Base-by-base conservation (phyloP, 2,113 vertebrate species). In the Xiphophorus couchianus region DNA sequence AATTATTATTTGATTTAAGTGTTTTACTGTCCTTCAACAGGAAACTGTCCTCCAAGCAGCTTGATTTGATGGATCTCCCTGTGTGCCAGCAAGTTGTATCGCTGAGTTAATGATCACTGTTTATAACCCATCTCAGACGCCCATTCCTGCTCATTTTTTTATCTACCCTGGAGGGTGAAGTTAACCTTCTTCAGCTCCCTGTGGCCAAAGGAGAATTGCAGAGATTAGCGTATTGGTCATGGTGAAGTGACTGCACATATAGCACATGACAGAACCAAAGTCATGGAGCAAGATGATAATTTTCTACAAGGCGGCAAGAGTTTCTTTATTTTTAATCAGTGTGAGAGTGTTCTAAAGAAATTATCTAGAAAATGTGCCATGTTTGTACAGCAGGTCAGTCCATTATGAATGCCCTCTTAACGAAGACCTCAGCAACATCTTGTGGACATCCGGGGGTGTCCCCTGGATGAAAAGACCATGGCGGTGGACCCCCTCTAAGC, bases 101-200 rank as follows among this genome's bases (percentile, higher is more conserved):
- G 77, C 80, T 12, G 77, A 89, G 84, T 86, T 90, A 88, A 88
- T 90, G 91, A 86, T 80, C 39, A 68, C 48, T 86, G 86, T 86
- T 88, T 90, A 90, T 83, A 89, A 84, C 85, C 71, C 63, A 63
- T 89, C 78, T 54, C 78, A 77, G 71, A 81, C 76, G 81, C 78
- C 69, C 73, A 89, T 79, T 85, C 69, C 62, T 83, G 83, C 87
- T 90, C 77, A 90, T 91, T 86, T 82, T 37, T 91, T 80, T 88
- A 89, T 90, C 92, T 89, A 89, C 85, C 80, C 89, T 89, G 81
- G 86, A 88, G 92, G 90, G 90, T 92, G 84, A 91, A 89, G 85
- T 91, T 90, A 91, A 91, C 90, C 89, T 91, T 91, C 90, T 90
- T 89, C 73, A 88, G 87, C 82, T 90, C 85, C 84, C 84, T 91